Evolutionary conservation across 2,888 invertebrate species (phyloP).

Genomic region (Balanococcus diminutus): DNA sequence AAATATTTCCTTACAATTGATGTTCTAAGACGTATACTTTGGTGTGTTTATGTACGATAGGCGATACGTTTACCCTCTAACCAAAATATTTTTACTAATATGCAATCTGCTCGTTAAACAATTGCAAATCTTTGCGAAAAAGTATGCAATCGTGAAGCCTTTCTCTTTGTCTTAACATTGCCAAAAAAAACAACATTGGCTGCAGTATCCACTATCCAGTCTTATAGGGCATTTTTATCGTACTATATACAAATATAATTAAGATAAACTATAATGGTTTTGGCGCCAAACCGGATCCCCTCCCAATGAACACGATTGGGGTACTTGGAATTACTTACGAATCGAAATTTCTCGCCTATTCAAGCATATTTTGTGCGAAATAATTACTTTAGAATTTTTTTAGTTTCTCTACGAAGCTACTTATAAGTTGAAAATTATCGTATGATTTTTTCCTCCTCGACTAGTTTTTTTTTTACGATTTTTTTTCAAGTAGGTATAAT

Average conservation of each 20-base stretch:
- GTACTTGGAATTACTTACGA: neutral
- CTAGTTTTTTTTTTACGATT: neutral
- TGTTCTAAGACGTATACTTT: neutral
- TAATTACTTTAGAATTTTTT: neutral
- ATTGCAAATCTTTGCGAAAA: neutral
- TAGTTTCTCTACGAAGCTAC: neutral
- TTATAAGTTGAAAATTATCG: too few species aligned
- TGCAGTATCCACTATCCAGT: neutral
- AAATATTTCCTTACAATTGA: neutral
- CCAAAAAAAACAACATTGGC: neutral
- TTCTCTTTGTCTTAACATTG: neutral
- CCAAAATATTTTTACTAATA: neutral
- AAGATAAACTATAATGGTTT: slow-evolving; percentile 37
- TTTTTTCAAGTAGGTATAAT: neutral
- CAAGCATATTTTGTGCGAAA: neutral
- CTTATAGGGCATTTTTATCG: neutral
- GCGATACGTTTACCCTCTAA: neutral
- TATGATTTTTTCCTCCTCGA: neutral
- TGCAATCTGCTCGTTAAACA: neutral
- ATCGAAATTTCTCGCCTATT: neutral
- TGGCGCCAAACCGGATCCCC: neutral
- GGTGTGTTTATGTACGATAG: neutral
- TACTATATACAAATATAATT: slow-evolving; percentile 1
- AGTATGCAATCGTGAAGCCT: neutral
- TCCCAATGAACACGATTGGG: too few species aligned